These are phyloP conservation scores for Colletes latitarsis DNA, from an alignment of 1,140 invertebrate species.

Conservation along the genomic window DNA sequence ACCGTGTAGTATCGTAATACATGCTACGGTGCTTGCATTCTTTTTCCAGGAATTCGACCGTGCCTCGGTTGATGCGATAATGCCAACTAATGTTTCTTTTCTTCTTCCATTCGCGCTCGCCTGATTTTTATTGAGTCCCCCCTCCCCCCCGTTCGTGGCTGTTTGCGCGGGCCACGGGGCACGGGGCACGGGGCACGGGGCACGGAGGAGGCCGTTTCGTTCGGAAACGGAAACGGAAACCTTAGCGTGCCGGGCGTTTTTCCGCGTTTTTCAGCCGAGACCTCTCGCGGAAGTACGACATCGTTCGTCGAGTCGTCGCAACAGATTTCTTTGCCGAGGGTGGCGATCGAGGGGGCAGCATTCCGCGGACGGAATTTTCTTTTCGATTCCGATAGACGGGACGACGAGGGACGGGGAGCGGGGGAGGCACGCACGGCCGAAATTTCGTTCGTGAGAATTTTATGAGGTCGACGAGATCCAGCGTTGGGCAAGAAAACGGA, in stretches of 20 bases:
- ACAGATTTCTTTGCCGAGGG: not conserved
- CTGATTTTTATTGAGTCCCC: conserved; percentile 62
- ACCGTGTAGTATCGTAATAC: conserved; percentile 56
- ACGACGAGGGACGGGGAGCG: not conserved
- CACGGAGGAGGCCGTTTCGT: conserved; percentile 7
- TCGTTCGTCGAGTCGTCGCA: not conserved
- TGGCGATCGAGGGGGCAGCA: not conserved
- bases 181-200: too few species aligned
- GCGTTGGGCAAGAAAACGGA: conserved; percentile 26
- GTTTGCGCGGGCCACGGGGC: too few species aligned
- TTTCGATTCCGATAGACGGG: conserved; percentile 10
- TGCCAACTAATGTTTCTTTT: conserved; percentile 72
- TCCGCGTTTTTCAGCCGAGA: conserved; percentile 1
- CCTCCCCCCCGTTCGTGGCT: not conserved
- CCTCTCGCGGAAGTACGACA: conserved; percentile 15
- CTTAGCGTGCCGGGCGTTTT: conserved; percentile 9
- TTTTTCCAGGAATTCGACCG: conserved; percentile 77
- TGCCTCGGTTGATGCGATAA: conserved; percentile 76
- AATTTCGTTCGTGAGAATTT: conserved; percentile 68
- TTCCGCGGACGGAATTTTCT: not conserved
- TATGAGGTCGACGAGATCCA: conserved; percentile 60
- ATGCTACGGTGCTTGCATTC: conserved; percentile 72
- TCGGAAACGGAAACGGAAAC: conserved; percentile 35
- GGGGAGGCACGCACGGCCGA: conserved; percentile 45
- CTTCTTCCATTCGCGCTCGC: conserved; percentile 69